Percentiles rank a stretch among this genome's conserved stretches.
Conservation (phyloP, 2,888 invertebrate genomes). For the Theristus sp. region DNA sequence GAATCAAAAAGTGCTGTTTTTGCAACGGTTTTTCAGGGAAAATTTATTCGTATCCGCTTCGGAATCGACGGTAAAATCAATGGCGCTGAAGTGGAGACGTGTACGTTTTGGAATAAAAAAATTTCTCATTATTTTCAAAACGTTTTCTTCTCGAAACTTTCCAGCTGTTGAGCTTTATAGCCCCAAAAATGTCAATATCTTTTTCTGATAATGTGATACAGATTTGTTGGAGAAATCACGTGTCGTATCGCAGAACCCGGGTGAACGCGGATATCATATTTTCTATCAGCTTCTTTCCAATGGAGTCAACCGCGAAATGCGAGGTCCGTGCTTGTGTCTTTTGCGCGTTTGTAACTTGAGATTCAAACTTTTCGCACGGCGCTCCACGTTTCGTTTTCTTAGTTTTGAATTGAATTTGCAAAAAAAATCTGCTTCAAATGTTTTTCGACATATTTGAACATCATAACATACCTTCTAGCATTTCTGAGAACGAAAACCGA, state of each 20-base stretch:
- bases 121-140: too few species aligned
- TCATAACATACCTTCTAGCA: too few species aligned
- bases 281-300: conserved; percentile 34
- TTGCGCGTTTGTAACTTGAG: too few species aligned
- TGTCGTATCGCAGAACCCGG: conserved; percentile 41
- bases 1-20: not conserved
- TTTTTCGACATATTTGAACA: too few species aligned
- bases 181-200: not conserved
- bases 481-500: too few species aligned
- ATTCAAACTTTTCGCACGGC: too few species aligned
- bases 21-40: conserved; percentile 18
- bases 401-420: too few species aligned
- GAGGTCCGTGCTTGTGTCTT: too few species aligned
- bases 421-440: too few species aligned
- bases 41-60: conserved; percentile 24
- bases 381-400: too few species aligned
- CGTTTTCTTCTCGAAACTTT: too few species aligned
- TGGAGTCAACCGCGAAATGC: too few species aligned
- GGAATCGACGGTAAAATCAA: conserved; percentile 14
- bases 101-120: conserved; percentile 11
- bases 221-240: conserved; percentile 32
- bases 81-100: conserved; percentile 23
- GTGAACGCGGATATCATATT: conserved; percentile 45
- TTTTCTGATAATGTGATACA: not conserved
- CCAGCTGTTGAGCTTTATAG: not conserved